Percentiles rank a stretch among this genome's conserved stretches.
These are phyloP conservation scores for Andrena cerasifolii DNA, from an alignment of 1,140 invertebrate species.

Conservation along the genomic window DNA sequence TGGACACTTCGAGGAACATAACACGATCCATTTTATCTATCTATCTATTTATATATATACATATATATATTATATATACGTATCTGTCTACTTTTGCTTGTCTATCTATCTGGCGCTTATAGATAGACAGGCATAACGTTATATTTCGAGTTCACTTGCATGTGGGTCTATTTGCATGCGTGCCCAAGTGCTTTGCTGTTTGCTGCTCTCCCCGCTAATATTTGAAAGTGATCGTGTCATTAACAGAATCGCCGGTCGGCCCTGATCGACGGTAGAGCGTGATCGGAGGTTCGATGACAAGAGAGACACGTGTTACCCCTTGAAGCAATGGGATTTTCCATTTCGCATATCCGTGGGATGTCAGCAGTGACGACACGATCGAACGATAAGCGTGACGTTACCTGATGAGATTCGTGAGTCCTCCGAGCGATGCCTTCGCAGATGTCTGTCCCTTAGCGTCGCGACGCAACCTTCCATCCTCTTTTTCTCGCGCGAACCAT, in stretches of 20 bases:
- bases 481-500: no score
- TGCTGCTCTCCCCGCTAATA: slow-evolving; percentile 75
- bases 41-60: slow-evolving; percentile 40
- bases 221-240: slow-evolving; percentile 54
- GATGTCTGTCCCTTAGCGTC: no score
- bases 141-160: slow-evolving; percentile 73
- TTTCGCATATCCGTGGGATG: background rate
- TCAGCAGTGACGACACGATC: background rate
- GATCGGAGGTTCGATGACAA: slow-evolving; percentile 28
- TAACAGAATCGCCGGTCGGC: slow-evolving; percentile 45
- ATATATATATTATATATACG: slow-evolving; percentile 34
- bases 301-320: background rate
- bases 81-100: slow-evolving; percentile 75
- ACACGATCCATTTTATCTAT: slow-evolving; percentile 48
- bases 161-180: slow-evolving; percentile 81
- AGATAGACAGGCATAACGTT: slow-evolving; percentile 53
- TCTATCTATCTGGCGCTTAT: slow-evolving; percentile 45
- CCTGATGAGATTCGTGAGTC: no score
- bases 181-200: slow-evolving; percentile 80
- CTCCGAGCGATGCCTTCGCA: no score
- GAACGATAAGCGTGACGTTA: background rate
- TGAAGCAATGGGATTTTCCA: background rate
- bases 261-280: slow-evolving; percentile 22
- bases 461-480: no score
- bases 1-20: slow-evolving; percentile 9